Evolutionary conservation across 2,797 vertebrate genomes (phyloP).

Genomic region (Pangasius sanitwongsei): DNA sequence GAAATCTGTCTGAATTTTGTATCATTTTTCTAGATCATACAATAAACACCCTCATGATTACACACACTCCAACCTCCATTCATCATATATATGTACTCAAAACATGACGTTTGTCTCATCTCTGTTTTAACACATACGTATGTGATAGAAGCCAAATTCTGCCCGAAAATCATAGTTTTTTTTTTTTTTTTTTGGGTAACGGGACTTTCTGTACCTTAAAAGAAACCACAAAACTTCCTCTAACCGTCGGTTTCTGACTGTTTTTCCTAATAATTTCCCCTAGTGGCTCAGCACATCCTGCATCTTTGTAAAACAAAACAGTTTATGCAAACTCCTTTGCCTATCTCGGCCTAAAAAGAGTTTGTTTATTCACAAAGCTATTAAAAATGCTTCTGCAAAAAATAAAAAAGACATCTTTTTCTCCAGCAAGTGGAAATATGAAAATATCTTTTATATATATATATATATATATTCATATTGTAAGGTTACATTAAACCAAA

Average conservation of each 20-base stretch:
- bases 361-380: too few relatives aligned
- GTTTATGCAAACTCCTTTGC: background rate
- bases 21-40: background rate
- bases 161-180: background rate
- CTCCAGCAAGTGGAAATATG: background rate
- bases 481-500: background rate
- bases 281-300: conserved; percentile 36
- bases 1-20: background rate
- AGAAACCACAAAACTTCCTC: conserved; percentile 57
- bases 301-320: conserved; percentile 8
- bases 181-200: conserved; percentile 22
- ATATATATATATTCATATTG: background rate
- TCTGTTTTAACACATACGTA: background rate
- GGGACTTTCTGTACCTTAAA: conserved; percentile 55
- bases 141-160: conserved; percentile 1
- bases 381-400: background rate
- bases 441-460: too few relatives aligned
- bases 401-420: background rate
- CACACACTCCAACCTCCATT: background rate
- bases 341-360: background rate
- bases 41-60: background rate
- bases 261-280: conserved; percentile 53
- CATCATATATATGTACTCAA: background rate
- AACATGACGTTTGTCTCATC: background rate
- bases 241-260: conserved; percentile 41